Conservation (phyloP, 2,113 vertebrate genomes). For the Tetrax tetrax region DNA sequence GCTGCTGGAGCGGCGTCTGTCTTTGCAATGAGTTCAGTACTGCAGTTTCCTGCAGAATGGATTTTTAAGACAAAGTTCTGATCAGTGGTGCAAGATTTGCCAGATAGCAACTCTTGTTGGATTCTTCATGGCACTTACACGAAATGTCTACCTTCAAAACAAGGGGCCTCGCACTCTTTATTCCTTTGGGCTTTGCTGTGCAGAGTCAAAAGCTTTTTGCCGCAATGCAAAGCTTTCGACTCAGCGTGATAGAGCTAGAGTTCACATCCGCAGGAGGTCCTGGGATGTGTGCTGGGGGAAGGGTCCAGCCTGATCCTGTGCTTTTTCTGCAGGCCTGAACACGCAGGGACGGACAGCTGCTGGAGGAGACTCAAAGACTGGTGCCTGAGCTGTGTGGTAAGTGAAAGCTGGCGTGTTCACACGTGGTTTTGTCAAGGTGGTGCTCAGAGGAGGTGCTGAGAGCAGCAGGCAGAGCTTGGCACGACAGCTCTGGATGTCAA, state of each 20-base stretch:
- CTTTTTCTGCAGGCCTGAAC: conserved; percentile 65
- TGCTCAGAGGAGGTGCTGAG: neutral
- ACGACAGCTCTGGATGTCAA: neutral
- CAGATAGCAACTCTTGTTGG: neutral
- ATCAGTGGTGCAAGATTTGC: neutral
- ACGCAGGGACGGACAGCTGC: neutral
- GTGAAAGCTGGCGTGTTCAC: neutral
- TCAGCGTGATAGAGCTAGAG: neutral
- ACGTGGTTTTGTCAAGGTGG: neutral
- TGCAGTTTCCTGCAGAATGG: neutral
- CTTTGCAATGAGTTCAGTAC: neutral
- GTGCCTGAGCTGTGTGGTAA: conserved; percentile 75
- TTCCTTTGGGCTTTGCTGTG: neutral
- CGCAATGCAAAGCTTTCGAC: accelerated
- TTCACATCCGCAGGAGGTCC: accelerated
- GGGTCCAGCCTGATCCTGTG: neutral
- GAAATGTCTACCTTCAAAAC: neutral
- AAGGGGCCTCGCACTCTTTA: neutral
- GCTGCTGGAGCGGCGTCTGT: neutral
- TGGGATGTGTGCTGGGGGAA: neutral
- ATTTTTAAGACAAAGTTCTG: neutral
- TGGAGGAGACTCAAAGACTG: conserved; percentile 14
- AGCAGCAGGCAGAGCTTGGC: neutral
- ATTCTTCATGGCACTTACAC: neutral
- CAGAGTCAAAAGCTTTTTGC: neutral